These are phyloP conservation scores for Bradysia coprophila DNA, from an alignment of 1,140 invertebrate genomes.

Conservation along the genomic window DNA sequence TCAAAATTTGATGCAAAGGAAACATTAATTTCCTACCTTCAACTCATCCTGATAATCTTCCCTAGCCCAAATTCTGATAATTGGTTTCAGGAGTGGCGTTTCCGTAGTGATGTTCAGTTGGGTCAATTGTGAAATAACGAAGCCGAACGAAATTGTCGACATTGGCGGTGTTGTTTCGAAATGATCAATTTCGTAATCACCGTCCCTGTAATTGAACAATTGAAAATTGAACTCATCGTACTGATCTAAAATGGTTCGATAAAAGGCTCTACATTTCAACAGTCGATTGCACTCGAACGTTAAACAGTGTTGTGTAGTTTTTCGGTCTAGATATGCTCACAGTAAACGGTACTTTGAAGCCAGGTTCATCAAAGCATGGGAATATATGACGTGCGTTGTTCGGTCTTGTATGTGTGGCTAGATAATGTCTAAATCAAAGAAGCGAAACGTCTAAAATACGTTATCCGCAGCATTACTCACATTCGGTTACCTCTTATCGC, in stretches of 20 bases:
- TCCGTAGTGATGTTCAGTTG: conserved; percentile 15
- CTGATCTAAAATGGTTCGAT: neutral
- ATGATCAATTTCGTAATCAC: conserved; percentile 37
- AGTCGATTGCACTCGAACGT: conserved; percentile 34
- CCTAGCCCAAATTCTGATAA: conserved; percentile 8
- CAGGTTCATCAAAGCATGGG: conserved; percentile 86
- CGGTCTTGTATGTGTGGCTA: conserved; percentile 60
- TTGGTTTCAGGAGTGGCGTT: conserved; percentile 1
- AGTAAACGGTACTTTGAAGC: conserved; percentile 52
- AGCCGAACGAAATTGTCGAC: conserved; percentile 68
- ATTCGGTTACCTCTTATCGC: conserved; percentile 30
- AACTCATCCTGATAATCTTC: conserved; percentile 18
- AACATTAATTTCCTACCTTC: conserved; percentile 7
- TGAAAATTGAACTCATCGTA: neutral
- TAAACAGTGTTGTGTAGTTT: conserved; percentile 37
- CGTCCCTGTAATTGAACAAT: neutral
- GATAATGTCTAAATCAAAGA: conserved; percentile 34
- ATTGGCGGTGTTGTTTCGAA: conserved; percentile 59
- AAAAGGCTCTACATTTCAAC: conserved; percentile 35
- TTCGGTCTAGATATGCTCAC: conserved; percentile 40
- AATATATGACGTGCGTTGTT: conserved; percentile 70
- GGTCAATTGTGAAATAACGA: conserved; percentile 57
- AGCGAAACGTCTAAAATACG: conserved; percentile 5
- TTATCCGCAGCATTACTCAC: no score
- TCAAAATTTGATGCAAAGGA: no score